Evolutionary conservation across 2,888 invertebrate species (phyloP), one percentile per base, ranked within the genome.

Genomic region (Amiota communis): DNA sequence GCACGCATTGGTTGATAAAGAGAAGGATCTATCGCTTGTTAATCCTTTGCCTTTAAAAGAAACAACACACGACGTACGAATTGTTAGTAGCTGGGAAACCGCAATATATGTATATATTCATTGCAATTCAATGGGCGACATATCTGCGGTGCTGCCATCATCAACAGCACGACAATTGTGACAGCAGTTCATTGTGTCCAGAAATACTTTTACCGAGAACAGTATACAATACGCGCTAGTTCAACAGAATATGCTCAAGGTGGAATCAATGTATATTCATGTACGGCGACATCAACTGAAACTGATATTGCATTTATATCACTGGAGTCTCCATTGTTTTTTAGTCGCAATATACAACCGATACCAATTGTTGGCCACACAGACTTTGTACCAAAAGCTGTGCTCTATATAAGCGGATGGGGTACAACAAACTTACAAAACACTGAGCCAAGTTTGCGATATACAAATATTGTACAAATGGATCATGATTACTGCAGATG

Each of bases 81-180:
- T 86, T 75, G 83, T 86, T 2, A 87, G 87, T 10, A 87, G 87
- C 70, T 78, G 78, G 76, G 80, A 80, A 68, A 84, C 86, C 13
- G 72, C 71, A n/a, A 86, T 86, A 13, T 59, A 51, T 9, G n/a
- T n/a, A n/a, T 74, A 78, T 59, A 86, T 87, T 76, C 86, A 1
- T 53, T 86, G 23, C 86, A 86, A 72, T 6, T 78, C 15, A 75
- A 77, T 46, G 64, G 71, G 2, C 73, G 72, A 0, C 83, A 86
- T 23, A 72, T 74, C 13, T 83, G 83, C 15, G 83, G 83, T 1
- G 83, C 77, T 8, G 56, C 76, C 10, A 80, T 83, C 15, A 17
- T 83, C 13, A 56, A 81, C 8, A 69, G 77, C 1, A 76, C 49
- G 47, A 15, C 77, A 4, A 70, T 83, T 1, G 65, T 83, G 0